These are phyloP conservation scores for Leptodactylus fallax DNA, from an alignment of 2,797 vertebrate species.

Conservation along the genomic window DNA sequence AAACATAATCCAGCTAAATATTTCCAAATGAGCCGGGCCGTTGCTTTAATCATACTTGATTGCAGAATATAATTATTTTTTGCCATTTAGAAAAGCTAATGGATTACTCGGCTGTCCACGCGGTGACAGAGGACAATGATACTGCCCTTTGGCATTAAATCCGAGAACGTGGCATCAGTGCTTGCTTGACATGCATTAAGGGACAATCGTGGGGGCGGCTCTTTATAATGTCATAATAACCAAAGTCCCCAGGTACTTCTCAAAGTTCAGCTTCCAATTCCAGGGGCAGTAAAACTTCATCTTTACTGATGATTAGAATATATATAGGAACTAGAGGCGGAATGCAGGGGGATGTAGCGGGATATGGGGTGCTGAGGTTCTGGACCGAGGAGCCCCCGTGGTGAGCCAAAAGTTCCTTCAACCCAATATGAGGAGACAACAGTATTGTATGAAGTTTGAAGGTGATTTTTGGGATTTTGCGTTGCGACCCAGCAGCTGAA, in stretches of 20 bases:
- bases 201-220: constrained; percentile 5
- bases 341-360: background rate
- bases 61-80: constrained; percentile 58
- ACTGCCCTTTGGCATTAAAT: constrained; percentile 46
- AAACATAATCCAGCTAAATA: constrained; percentile 13
- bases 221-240: constrained; percentile 43
- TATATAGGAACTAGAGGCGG: background rate
- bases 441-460: too few relatives aligned
- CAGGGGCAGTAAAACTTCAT: background rate
- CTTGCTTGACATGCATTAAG: constrained; percentile 41
- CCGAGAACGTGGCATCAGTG: constrained; percentile 6
- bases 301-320: background rate
- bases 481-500: too few relatives aligned
- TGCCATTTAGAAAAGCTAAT: constrained; percentile 57
- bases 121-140: constrained; percentile 41
- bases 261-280: constrained; percentile 15
- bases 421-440: too few relatives aligned
- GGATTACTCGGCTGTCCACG: constrained; percentile 24
- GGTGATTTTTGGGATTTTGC: too few relatives aligned
- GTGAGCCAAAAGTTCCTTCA: too few relatives aligned
- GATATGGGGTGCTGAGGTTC: background rate
- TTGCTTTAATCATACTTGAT: constrained; percentile 57
- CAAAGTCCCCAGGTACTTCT: background rate
- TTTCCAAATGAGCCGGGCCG: constrained; percentile 38
- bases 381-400: too few relatives aligned